Evolutionary conservation across 2,113 vertebrate genomes (phyloP), one percentile per base, ranked within the genome.

Genomic region (Menidia beryllina): DNA sequence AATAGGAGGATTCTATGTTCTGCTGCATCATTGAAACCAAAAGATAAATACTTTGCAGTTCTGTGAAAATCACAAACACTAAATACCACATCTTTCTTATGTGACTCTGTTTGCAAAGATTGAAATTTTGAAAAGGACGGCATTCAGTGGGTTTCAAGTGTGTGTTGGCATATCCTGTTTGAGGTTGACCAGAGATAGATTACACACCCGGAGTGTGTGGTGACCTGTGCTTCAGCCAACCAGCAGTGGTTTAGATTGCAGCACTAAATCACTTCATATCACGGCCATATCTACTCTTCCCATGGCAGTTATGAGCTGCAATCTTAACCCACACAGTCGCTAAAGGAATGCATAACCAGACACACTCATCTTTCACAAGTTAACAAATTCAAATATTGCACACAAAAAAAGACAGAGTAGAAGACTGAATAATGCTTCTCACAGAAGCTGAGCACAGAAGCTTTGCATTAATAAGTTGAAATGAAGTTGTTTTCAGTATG

Each of bases 231-330:
- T 73, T 72, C 77, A 88, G 88, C 84, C 86, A 88, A 55, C 75
- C 83, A 90, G 83, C 76, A 56, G 89, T 30, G 87, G 91, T 91
- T 85, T 68, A 24, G 41, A 87, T 78, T 79, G 56, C 66, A 72
- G 85, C 75, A 69, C 81, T 91, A 87, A 93, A 92, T 90, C 82
- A 87, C 86, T 66, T 85, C 81, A 84, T 88, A 89, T 89, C 75
- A 69, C 57, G 77, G 77, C 70, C 88, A 72, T 87, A 82, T 86
- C 78, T 84, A 53, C 61, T 85, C 77, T 88, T 91, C 86, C 87
- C 83, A 88, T 77, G 77, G 79, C 68, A 86, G 86, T 88, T 87
- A 73, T 77, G 69, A 88, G 78, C 85, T 87, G 48, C 79, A 84
- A 49, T 83, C 74, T 57, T 57, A 77, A 85, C 79, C 85, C 74